Evolutionary conservation across 2,113 vertebrate genomes (phyloP), one percentile per base, ranked within the genome.

Genomic region (Upupa epops): DNA sequence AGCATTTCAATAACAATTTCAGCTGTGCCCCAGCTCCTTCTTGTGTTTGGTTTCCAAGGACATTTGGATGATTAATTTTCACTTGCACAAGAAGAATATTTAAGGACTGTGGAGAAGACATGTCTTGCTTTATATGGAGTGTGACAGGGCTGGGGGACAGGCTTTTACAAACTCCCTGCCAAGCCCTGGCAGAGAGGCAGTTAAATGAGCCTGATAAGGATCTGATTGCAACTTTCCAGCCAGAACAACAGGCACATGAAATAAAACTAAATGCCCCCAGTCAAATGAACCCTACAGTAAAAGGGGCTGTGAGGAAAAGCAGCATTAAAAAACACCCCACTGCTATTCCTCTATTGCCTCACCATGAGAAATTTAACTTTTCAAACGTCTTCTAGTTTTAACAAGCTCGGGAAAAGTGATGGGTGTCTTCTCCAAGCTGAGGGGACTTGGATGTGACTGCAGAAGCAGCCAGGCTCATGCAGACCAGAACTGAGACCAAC

Each of bases 181-280:
- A 93, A 90, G 60, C 26, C 68, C 68, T 90, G 78, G 89, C 95
- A 96, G 40, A 90, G 29, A 94, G 52, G 64, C 70, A 71, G 76
- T 87, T 92, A 94, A 94, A 85, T 73, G 68, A 85, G 78, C 56
- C 71, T 66, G 94, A 95, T 87, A 95, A 94, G 89, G 78, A 96
- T 92, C 95, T 68, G 84, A 94, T 56, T 45, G 16, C 89, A 92
- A 71, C 71, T 76, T 89, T 60, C 78, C 84, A 94, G 84, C 55
- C 91, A 89, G 64, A 92, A 92, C 17, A 87, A 84, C 88, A 82
- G 22, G 66, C 61, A 86, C 59, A 87, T 37, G 70, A 92, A 94
- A 84, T 72, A 89, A 94, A 91, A 93, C 71, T 58, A 69, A 94
- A 87, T 21, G 42, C 68, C 29, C 59, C 34, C 29, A 71, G 65